Conservation (phyloP, 2,888 invertebrate species). For the Ectobius pallidus region DNA sequence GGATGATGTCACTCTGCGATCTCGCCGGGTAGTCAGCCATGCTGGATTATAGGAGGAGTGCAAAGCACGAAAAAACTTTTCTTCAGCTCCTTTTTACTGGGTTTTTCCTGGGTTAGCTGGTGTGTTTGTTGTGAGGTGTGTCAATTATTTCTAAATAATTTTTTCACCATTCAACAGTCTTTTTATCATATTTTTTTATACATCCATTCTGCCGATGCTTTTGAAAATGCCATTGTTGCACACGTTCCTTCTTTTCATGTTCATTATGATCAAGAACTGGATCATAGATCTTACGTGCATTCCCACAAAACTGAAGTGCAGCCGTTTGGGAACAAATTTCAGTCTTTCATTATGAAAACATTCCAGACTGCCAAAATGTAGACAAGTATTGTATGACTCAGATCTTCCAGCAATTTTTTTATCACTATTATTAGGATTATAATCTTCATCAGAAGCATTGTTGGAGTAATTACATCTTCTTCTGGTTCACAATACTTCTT, state of each 20-base stretch:
- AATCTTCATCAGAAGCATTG: background rate
- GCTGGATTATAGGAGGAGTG: too few relatives aligned
- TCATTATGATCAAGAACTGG: too few relatives aligned
- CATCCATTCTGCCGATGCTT: too few relatives aligned
- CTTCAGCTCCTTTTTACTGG: background rate
- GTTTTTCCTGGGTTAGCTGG: background rate
- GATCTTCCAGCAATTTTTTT: slow-evolving; percentile 2
- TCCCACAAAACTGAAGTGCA: too few relatives aligned
- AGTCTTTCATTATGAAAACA: too few relatives aligned
- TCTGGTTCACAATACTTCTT: background rate
- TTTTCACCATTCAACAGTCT: background rate
- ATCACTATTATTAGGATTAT: background rate
- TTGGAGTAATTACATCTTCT: background rate
- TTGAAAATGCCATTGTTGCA: background rate
- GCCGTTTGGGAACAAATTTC: too few relatives aligned
- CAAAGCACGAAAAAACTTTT: background rate
- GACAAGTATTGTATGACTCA: background rate
- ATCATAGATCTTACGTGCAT: too few relatives aligned
- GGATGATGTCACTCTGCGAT: background rate
- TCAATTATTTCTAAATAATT: background rate
- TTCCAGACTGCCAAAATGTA: too few relatives aligned
- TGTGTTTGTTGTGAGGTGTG: background rate
- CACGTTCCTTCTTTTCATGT: background rate
- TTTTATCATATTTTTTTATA: background rate
- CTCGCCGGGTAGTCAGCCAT: background rate